phyloP scores from a whole-genome alignment of 2,797 vertebrate species.

The Protosalanx chinensis region DNA sequence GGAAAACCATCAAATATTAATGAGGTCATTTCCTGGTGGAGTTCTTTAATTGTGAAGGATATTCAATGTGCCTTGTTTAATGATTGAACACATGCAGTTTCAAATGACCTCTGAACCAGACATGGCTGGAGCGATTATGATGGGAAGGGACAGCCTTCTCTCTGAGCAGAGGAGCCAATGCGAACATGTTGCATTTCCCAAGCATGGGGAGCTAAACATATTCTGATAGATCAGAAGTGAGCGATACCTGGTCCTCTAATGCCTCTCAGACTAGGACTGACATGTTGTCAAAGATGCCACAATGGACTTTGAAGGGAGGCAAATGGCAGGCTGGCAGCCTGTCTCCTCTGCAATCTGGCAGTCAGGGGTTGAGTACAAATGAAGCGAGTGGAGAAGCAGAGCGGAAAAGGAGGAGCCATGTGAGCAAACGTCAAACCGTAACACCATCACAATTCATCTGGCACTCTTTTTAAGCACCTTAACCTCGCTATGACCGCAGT shows the following conservation, averaged over 20 bases:
- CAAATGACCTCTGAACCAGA: conserved; percentile 45
- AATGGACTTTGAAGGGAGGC: conserved; percentile 57
- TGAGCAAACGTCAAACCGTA: conserved; percentile 38
- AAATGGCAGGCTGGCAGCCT: conserved; percentile 61
- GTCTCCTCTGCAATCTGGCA: conserved; percentile 39
- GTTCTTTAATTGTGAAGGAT: conserved; percentile 51
- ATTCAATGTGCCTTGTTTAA: conserved; percentile 48
- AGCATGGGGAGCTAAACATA: conserved; percentile 45
- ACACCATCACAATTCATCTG: conserved; percentile 23
- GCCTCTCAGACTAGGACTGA: conserved; percentile 48
- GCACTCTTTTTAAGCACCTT: conserved; percentile 9
- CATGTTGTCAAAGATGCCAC: conserved; percentile 58
- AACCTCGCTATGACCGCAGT: conserved; percentile 2
- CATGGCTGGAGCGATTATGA: conserved; percentile 17
- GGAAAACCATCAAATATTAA: conserved; percentile 59
- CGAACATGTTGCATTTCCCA: conserved; percentile 46
- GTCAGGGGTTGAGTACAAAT: conserved; percentile 40
- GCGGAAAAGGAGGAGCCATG: conserved; percentile 39
- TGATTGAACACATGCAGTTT: conserved; percentile 59
- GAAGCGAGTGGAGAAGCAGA: conserved; percentile 38
- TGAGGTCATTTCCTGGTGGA: conserved; percentile 46
- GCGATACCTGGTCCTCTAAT: conserved; percentile 55
- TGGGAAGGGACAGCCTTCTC: conserved; percentile 45
- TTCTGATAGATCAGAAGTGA: conserved; percentile 44
- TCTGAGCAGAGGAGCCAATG: conserved; percentile 51